Evolutionary conservation across 1,140 invertebrate species (phyloP).

Genomic region (Apis dorsata): DNA sequence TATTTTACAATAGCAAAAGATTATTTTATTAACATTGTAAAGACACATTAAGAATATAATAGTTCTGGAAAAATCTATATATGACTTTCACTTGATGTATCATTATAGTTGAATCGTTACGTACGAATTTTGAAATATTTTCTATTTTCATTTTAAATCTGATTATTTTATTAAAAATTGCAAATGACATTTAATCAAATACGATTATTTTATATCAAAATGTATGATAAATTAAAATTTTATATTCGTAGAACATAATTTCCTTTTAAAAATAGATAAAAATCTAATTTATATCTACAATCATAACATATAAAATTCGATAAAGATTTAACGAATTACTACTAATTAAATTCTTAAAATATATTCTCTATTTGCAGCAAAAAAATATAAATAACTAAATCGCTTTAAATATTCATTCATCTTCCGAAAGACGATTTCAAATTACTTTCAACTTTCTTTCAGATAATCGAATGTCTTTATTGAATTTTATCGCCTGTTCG

Average conservation of each 20-base stretch:
- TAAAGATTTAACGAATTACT: too few species aligned
- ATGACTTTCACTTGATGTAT: slow-evolving; percentile 46
- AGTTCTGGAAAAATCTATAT: slow-evolving; percentile 17
- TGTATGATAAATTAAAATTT: too few species aligned
- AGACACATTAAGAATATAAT: background rate
- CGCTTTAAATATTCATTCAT: background rate
- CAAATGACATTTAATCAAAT: too few species aligned
- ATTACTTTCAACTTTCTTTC: background rate
- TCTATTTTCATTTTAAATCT: too few species aligned
- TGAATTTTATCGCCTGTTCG: background rate
- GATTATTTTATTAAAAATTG: background rate
- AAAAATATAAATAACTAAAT: too few species aligned
- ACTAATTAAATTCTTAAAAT: background rate
- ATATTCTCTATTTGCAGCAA: background rate
- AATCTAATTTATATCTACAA: too few species aligned
- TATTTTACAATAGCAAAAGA: background rate
- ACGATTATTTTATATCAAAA: too few species aligned
- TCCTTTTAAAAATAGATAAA: too few species aligned
- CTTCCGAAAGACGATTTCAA: background rate
- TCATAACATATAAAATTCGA: too few species aligned
- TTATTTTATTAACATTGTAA: slow-evolving; percentile 43
- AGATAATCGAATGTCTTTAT: background rate
- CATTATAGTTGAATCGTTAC: slow-evolving; percentile 27
- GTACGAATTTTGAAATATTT: too few species aligned
- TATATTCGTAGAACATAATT: too few species aligned